These are phyloP conservation scores for Solea solea DNA, from an alignment of 2,113 vertebrate species.

Conservation along the genomic window DNA sequence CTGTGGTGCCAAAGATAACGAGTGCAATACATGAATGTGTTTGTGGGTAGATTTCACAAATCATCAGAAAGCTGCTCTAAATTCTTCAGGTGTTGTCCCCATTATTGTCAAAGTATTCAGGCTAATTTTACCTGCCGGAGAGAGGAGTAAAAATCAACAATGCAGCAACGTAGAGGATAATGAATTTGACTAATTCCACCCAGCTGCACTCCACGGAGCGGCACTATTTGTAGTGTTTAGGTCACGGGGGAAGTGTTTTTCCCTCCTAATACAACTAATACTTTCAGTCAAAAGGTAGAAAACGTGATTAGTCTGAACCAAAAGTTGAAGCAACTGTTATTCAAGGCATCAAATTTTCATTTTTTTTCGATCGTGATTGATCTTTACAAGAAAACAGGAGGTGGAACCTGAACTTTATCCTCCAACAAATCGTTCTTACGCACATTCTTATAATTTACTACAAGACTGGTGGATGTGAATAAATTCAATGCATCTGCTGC, in stretches of 20 bases:
- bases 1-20: constrained; percentile 25
- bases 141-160: constrained; percentile 54
- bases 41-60: constrained; percentile 39
- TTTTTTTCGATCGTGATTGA: background rate
- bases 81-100: constrained; percentile 58
- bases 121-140: constrained; percentile 67
- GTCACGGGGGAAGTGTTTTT: constrained; percentile 9
- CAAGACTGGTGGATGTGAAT: constrained; percentile 1
- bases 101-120: constrained; percentile 64
- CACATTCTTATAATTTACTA: constrained; percentile 14
- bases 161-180: constrained; percentile 35
- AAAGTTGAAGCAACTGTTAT: background rate
- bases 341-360: background rate
- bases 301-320: constrained; percentile 2
- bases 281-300: constrained; percentile 2
- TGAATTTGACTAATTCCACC: constrained; percentile 56
- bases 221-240: constrained; percentile 19
- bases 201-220: constrained; percentile 33
- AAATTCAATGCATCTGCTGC: background rate
- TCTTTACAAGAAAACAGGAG: too few relatives aligned
- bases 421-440: background rate
- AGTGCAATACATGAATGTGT: background rate
- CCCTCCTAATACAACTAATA: constrained; percentile 15
- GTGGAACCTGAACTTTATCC: background rate
- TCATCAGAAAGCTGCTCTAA: constrained; percentile 57